Conservation (phyloP, 2,797 vertebrate genomes). For the Cyprinella venusta region DNA sequence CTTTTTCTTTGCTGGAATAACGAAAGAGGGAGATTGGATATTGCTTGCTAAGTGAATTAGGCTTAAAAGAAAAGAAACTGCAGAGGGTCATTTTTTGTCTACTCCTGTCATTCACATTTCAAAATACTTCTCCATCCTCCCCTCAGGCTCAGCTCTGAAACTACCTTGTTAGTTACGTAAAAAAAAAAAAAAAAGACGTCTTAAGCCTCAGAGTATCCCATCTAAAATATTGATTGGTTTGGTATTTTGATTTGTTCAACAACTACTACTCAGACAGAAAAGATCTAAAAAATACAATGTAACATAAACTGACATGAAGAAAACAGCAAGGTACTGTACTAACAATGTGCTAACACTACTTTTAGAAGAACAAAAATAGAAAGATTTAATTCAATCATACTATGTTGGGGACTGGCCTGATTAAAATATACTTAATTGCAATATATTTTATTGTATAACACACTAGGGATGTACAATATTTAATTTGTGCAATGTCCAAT, state of each 20-base stretch:
- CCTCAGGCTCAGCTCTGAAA: slow-evolving; percentile 15
- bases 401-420: background rate
- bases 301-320: background rate
- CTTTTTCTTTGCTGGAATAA: background rate
- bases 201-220: slow-evolving; percentile 34
- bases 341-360: background rate
- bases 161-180: background rate
- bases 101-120: slow-evolving; percentile 31
- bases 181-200: background rate
- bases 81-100: background rate
- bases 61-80: slow-evolving; percentile 18
- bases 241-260: background rate
- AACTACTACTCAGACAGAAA: background rate
- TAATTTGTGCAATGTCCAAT: too few species aligned
- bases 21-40: background rate
- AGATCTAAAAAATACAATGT: background rate
- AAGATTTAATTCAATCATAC: background rate
- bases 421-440: too few species aligned
- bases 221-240: background rate
- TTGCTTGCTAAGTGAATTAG: slow-evolving; percentile 41
- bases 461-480: too few species aligned
- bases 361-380: background rate
- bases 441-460: too few species aligned
- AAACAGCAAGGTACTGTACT: too few species aligned
- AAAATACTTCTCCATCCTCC: slow-evolving; percentile 12